These are phyloP conservation scores for Cebus imitator DNA, from an alignment of 2,113 vertebrate species.

Conservation along the genomic window DNA sequence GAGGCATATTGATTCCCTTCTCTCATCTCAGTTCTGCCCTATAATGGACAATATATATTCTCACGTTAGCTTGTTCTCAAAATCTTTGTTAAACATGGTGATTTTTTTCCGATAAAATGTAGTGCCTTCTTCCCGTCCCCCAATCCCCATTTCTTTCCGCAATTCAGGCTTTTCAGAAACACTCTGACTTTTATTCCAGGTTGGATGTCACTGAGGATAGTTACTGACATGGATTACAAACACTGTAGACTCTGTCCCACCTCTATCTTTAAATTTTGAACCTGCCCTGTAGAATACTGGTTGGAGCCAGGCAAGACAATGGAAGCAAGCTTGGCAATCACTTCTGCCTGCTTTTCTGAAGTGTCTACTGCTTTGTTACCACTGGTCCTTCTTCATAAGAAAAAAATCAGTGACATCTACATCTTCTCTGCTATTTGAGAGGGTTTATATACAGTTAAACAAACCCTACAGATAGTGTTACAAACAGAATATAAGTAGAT, in stretches of 20 bases:
- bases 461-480: not conserved
- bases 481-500: not conserved
- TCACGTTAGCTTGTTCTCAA: slow-evolving; percentile 60
- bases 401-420: not conserved
- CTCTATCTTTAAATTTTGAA: not conserved
- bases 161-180: slow-evolving; percentile 42
- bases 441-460: not conserved
- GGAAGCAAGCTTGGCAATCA: not conserved
- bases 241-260: not conserved
- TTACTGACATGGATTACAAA: slow-evolving; percentile 18
- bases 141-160: not conserved
- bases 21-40: slow-evolving; percentile 47
- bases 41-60: slow-evolving; percentile 59
- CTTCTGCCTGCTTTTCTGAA: not conserved
- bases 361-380: not conserved
- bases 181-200: slow-evolving; percentile 37
- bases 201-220: not conserved
- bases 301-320: slow-evolving; percentile 1
- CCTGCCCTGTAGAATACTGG: not conserved
- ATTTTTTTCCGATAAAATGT: slow-evolving; percentile 63
- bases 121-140: not conserved
- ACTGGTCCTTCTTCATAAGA: not conserved
- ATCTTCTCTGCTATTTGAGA: not conserved
- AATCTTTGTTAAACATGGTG: slow-evolving; percentile 69
- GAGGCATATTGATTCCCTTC: slow-evolving; percentile 72